Evolutionary conservation across 2,888 invertebrate species (phyloP), one percentile per base, ranked within the genome.

Genomic region (Hylaea fasciaria): DNA sequence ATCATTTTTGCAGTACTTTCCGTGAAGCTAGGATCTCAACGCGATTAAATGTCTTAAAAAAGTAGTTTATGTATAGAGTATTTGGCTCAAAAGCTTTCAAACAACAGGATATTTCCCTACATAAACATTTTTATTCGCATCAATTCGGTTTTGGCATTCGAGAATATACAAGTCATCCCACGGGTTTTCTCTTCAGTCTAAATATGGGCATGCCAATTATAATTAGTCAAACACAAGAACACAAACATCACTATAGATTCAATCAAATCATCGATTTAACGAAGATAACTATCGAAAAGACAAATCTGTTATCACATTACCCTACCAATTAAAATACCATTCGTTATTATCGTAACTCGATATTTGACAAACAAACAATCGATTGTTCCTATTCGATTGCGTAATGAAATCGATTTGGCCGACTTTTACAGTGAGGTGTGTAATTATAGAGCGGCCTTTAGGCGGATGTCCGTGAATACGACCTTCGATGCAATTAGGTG

Each of bases 321-420:
- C 28, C 16, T 35, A 32, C 59, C 41, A 50, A 50, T 60, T 54
- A 54, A 50, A 54, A 60, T 54, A 50, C 54, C 50, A 44, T 54
- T 22, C 22, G 22, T 22, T 22, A 22, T 5, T 22, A 22, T 22
- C 5, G 22, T 22, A 22, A 22, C 5, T 5, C 49, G 22, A 43
- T 43, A 41, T 17, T 7, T 39, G 22, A 35, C 47, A 52, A 54
- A 60, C 28, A 50, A 60, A 46, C 46, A 45, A 45, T 45, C 49
- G 43, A 65, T 56, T 45, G 57, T 63, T 62, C 13, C 28, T 46
- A 62, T 49, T 46, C 54, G 14, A 46, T 65, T 63, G 57, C 67
- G 13, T 59, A 65, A 65, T 59, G 13, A 37, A 58, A 49, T 57
- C 50, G 59, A 62, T 68, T 50, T 43, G 60, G 29, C 45, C 44